Evolutionary conservation across 53 echinoderm and acorn worm species (phyloP), one percentile per base, ranked within the genome.

Genomic region (Stichopus horrens): DNA sequence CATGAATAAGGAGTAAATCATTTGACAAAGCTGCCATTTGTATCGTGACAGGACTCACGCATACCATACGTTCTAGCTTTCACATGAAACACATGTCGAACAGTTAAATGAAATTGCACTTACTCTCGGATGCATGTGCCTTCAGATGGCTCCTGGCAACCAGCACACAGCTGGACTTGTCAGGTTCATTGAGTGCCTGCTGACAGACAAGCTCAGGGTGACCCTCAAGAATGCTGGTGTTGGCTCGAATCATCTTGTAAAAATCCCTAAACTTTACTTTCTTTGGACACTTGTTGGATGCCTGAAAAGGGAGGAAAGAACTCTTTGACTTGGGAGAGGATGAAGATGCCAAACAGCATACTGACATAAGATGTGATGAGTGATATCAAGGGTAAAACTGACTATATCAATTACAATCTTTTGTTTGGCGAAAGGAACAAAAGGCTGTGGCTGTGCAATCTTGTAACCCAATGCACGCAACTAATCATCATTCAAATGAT

Each of bases 171-270:
- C 88, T 78, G 8, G 96, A 96, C 5, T 93, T 86, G 83, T 96
- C 96, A 0, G 95, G 96, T 57, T 95, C 92, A 54, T 96, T 96
- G 66, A 96, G 82, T 0, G 95, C 92, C 23, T 95, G 95, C 23
- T 96, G 96, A 73, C 94, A 93, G 9, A 95, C 91, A 76, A 96
- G 91, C 20, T 95, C 92, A 4, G 96, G 95, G 74, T 95, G 89
- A 13, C 81, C 75, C 73, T 95, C 92, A 3, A 96, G 83, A 82
- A 95, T 91, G 14, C 83, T 83, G 13, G 91, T 87, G 76, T 95
- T 95, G 73, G 96, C 90, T 54, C 96, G 91, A 4, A 96, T 85
- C 94, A 96, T 93, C 59, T 90, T 88, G 89, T 94, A 95, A 83
- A 96, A 94, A 71, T 92, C 92, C 5, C 73, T 58, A 6, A 93